phyloP scores from a whole-genome alignment of 2,888 invertebrate genomes.

The Hirtodrosophila confusa region DNA sequence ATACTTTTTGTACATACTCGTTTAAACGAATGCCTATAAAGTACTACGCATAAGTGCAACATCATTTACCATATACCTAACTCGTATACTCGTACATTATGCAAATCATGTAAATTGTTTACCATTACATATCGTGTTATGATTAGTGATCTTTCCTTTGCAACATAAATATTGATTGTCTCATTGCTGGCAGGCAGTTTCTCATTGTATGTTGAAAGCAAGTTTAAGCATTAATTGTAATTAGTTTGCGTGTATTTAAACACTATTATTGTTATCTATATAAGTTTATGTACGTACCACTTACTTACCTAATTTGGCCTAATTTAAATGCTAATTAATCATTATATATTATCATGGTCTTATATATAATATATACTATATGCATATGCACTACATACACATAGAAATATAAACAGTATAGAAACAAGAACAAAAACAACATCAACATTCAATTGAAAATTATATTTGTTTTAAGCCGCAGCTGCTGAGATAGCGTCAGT shows the following conservation, averaged over 20 bases:
- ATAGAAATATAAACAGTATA: slow-evolving; percentile 24
- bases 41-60: slow-evolving; percentile 29
- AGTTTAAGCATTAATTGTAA: slow-evolving; percentile 26
- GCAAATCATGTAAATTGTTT: slow-evolving; percentile 69
- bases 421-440: slow-evolving; percentile 39
- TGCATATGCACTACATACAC: slow-evolving; percentile 11
- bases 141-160: slow-evolving; percentile 34
- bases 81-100: slow-evolving; percentile 45
- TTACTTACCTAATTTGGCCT: slow-evolving; percentile 46
- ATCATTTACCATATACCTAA: slow-evolving; percentile 34
- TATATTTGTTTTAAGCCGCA: slow-evolving; percentile 23
- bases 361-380: slow-evolving; percentile 3
- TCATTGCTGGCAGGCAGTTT: slow-evolving; percentile 22
- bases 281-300: slow-evolving; percentile 53
- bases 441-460: slow-evolving; percentile 33
- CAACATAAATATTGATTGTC: slow-evolving; percentile 24
- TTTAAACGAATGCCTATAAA: slow-evolving; percentile 26
- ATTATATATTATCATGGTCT: slow-evolving; percentile 43
- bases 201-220: slow-evolving; percentile 1
- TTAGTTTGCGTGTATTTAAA: slow-evolving; percentile 39
- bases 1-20: slow-evolving; percentile 40
- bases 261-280: slow-evolving; percentile 50
- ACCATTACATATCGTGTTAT: slow-evolving; percentile 51
- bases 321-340: slow-evolving; percentile 52
- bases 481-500: slow-evolving; percentile 1